Evolutionary conservation across 1,140 invertebrate genomes (phyloP), one percentile per base, ranked within the genome.

Genomic region (Spodoptera litura): DNA sequence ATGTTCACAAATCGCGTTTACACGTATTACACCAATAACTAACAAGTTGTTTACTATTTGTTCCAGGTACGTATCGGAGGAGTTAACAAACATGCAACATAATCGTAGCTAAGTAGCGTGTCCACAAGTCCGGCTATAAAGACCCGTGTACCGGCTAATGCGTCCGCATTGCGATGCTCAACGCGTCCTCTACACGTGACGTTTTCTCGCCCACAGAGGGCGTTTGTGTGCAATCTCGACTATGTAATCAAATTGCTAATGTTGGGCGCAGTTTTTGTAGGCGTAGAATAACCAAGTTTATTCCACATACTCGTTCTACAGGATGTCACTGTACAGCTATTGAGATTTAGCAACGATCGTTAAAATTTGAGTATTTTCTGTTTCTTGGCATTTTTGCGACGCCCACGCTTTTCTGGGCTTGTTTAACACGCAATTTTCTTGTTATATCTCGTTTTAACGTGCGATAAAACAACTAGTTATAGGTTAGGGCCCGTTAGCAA

Each of bases 61-160:
- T 88, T 88, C 64, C 86, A 88, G 87, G 87, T 88, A 88, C 68
- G 83, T 82, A 81, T 68, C n/a, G 4, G 4, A 72, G 13, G 38
- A 70, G 44, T 25, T 20, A 20, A 51, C 56, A 51, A 44, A 61
- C 38, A 52, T n/a, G 10, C 35, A 49, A 52, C 52, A 49, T 68
- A 68, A 49, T 56, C 9, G 62, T 77, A 44, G 38, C 38, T 8
- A 68, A 66, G 62, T 58, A 68, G 62, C 49, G 35, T 77, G 74
- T 68, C 62, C 52, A 77, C 61, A 51, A 9, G 53, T 38, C 51
- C 38, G 74, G 25, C 31, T 51, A 58, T 73, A 73, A 49, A 73
- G 55, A 73, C 35, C 15, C 70, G 11, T 55, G 74, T 66, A 20
- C 35, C 74, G 74, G 8, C 27, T 77, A 77, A 68, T 77, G 62